Evolutionary conservation across 2,797 vertebrate genomes (phyloP).

Genomic region (Sebastes oblongus): DNA sequence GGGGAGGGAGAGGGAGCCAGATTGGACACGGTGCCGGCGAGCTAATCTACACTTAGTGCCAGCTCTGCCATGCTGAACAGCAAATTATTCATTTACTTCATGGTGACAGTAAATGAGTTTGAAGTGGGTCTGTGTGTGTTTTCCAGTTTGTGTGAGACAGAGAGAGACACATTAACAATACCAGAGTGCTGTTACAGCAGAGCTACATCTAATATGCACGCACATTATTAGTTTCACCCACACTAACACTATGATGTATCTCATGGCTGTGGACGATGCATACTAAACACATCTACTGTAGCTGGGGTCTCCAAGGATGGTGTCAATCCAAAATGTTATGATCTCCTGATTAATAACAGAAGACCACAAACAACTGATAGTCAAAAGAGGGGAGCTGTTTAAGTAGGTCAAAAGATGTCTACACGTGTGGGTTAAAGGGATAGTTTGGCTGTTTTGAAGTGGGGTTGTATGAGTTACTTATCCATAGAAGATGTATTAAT

Average conservation of each 20-base stretch:
- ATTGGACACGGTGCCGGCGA: slow-evolving; percentile 61
- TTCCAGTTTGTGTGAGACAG: background rate
- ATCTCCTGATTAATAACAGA: background rate
- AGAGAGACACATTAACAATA: slow-evolving; percentile 19
- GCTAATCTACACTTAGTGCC: slow-evolving; percentile 71
- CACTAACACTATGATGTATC: slow-evolving; percentile 8
- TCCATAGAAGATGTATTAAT: background rate
- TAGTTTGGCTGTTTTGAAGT: background rate
- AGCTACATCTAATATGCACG: slow-evolving; percentile 34
- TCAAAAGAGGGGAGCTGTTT: background rate
- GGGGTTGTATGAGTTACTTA: background rate
- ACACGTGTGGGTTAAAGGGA: background rate
- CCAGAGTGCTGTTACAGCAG: slow-evolving; percentile 19
- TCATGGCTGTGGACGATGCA: slow-evolving; percentile 15
- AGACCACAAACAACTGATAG: background rate
- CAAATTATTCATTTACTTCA: slow-evolving; percentile 77
- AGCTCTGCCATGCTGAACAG: slow-evolving; percentile 70
- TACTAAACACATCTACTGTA: slow-evolving; percentile 19
- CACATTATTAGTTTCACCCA: slow-evolving; percentile 35
- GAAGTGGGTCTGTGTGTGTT: slow-evolving; percentile 43
- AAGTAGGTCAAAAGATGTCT: background rate
- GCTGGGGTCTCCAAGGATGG: background rate
- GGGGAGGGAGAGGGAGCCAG: slow-evolving; percentile 11
- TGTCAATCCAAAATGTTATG: background rate
- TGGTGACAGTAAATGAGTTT: slow-evolving; percentile 66